These are phyloP conservation scores for Paradoxurus hermaphroditus DNA, from an alignment of 2,113 vertebrate genomes.

Conservation along the genomic window DNA sequence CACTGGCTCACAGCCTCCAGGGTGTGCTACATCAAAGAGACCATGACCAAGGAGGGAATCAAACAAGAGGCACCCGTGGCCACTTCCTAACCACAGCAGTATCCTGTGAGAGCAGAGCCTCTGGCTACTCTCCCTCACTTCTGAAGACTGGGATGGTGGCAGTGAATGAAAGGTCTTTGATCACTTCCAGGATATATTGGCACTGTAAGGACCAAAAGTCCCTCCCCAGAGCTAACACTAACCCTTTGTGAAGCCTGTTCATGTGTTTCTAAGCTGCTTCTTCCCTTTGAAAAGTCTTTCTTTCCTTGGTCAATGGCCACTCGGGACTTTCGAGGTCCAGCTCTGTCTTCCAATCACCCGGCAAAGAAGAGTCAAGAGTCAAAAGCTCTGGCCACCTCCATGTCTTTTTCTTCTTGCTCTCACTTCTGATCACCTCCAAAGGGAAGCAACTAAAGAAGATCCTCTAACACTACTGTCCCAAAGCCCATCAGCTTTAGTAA, in stretches of 20 bases:
- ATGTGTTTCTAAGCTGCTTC: not conserved
- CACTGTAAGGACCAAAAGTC: not conserved
- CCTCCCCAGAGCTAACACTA: not conserved
- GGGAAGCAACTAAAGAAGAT: not conserved
- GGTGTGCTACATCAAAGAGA: constrained; percentile 14
- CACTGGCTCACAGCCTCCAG: not conserved
- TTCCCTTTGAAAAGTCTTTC: not conserved
- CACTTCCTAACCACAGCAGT: not conserved
- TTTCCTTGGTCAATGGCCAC: not conserved
- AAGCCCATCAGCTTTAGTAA: not conserved
- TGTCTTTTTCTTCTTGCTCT: not conserved
- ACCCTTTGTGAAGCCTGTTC: not conserved
- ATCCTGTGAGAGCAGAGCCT: not conserved
- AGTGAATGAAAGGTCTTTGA: not conserved
- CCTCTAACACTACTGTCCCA: not conserved
- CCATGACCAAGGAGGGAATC: not conserved
- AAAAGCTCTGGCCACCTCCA: not conserved
- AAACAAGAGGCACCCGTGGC: not conserved
- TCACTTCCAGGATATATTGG: not conserved
- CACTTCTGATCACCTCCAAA: not conserved
- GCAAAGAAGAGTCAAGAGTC: not conserved
- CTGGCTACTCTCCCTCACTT: not conserved
- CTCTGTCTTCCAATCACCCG: too few relatives aligned
- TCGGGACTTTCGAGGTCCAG: not conserved
- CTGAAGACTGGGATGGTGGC: not conserved